phyloP scores from a whole-genome alignment of 2,888 invertebrate genomes.

The Hydriomena furcata region DNA sequence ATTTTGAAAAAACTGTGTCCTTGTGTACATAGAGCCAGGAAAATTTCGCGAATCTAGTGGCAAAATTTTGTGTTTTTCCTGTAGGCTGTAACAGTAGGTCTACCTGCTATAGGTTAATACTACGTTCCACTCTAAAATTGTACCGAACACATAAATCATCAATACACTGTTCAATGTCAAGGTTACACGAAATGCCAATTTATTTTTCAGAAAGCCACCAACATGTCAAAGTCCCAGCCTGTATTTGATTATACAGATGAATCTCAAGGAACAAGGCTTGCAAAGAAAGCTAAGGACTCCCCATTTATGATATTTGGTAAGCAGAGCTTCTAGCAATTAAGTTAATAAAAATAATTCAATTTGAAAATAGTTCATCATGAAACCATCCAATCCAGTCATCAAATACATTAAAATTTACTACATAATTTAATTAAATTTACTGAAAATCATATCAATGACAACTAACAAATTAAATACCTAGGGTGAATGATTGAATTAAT shows the following conservation, averaged over 20 bases:
- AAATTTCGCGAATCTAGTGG: conserved; percentile 20
- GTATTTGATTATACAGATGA: conserved; percentile 80
- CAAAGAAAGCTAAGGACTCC: conserved; percentile 87
- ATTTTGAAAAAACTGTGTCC: background rate
- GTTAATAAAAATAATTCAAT: too few relatives aligned
- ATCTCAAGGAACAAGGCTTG: conserved; percentile 81
- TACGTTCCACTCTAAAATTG: too few relatives aligned
- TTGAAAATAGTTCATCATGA: background rate
- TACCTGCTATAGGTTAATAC: too few relatives aligned
- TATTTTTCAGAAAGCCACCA: conserved; percentile 35
- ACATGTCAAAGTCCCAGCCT: conserved; percentile 62
- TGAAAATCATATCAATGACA: too few relatives aligned
- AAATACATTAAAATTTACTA: too few relatives aligned
- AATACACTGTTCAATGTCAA: conserved; percentile 3
- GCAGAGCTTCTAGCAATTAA: conserved; percentile 25
- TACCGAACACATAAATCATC: too few relatives aligned
- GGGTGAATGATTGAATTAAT: too few relatives aligned
- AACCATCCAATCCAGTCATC: background rate
- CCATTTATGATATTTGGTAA: conserved; percentile 89
- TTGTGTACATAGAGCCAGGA: conserved; percentile 4
- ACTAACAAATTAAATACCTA: too few relatives aligned
- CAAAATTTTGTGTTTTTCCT: background rate
- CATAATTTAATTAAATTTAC: too few relatives aligned
- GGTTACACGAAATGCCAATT: conserved; percentile 2
- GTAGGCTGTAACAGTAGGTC: too few relatives aligned